Percentiles rank a stretch among this genome's conserved stretches.
Conservation (phyloP, 1,140 invertebrate genomes). For the Solenopsis fugax region DNA sequence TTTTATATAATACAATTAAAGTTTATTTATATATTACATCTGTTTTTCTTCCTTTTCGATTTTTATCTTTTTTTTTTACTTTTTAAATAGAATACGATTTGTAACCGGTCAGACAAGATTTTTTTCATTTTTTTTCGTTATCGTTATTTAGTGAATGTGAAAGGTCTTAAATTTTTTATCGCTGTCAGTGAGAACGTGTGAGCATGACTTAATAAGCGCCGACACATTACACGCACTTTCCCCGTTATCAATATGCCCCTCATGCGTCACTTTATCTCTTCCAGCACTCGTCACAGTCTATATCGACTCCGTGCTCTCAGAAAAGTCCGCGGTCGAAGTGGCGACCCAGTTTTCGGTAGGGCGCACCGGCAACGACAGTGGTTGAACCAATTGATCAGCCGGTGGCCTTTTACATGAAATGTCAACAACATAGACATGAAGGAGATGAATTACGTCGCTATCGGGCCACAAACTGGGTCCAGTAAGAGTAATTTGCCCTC, state of each 20-base stretch:
- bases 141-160: background rate
- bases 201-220: conserved; percentile 6
- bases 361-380: background rate
- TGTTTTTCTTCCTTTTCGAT: background rate
- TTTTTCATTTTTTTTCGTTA: background rate
- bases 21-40: too few species aligned
- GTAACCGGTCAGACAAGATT: background rate
- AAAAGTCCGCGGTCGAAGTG: background rate
- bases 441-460: background rate
- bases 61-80: background rate
- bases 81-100: background rate
- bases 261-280: conserved; percentile 15
- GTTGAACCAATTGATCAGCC: background rate
- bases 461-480: background rate
- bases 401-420: background rate
- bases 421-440: background rate
- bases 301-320: background rate
- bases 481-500: background rate
- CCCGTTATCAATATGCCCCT: background rate
- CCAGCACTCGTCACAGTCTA: background rate
- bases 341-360: conserved; percentile 4
- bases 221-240: conserved; percentile 15
- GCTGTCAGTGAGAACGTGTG: background rate
- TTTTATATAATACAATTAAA: too few species aligned
- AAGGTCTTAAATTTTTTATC: background rate